These are phyloP conservation scores for Netelia inedita DNA, from an alignment of 2,888 invertebrate species.

Conservation along the genomic window DNA sequence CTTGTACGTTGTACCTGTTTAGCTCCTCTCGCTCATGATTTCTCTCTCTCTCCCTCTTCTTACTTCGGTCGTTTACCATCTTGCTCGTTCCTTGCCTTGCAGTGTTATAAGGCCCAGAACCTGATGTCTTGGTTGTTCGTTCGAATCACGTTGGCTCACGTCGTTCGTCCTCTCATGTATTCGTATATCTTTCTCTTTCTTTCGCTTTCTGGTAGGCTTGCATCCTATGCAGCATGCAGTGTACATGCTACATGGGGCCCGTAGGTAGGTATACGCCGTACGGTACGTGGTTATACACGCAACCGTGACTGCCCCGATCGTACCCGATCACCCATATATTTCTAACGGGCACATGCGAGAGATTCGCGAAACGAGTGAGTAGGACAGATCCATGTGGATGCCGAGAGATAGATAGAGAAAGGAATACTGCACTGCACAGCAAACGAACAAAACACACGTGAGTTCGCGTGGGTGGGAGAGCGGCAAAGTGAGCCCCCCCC, in stretches of 20 bases:
- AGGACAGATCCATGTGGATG: constrained; percentile 43
- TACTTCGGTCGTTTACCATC: neutral
- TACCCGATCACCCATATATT: constrained; percentile 74
- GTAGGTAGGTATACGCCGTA: constrained; percentile 63
- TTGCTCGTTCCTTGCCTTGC: constrained; percentile 28
- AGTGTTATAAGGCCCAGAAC: constrained; percentile 14
- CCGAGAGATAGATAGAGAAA: constrained; percentile 29
- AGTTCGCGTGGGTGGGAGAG: constrained; percentile 45
- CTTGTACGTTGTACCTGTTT: constrained; percentile 22
- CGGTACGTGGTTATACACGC: constrained; percentile 75
- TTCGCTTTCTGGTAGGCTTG: constrained; percentile 36
- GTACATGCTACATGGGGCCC: too few relatives aligned
- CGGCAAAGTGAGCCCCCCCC: constrained; percentile 27
- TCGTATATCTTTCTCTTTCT: constrained; percentile 61
- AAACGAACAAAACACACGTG: constrained; percentile 50
- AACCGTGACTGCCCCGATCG: constrained; percentile 71
- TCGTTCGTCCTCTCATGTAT: constrained; percentile 23
- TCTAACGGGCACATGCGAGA: constrained; percentile 70
- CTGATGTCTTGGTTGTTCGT: constrained; percentile 39
- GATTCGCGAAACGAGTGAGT: constrained; percentile 58
- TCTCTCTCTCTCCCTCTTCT: constrained; percentile 19
- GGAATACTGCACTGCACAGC: constrained; percentile 27
- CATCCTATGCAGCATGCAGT: neutral
- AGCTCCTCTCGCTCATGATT: constrained; percentile 9
- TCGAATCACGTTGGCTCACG: constrained; percentile 2